A percentile compares a stretch with the other conserved stretches of the same genome.
Evolutionary conservation across 2,113 vertebrate genomes (phyloP).

Genomic region (Xiphophorus hellerii): DNA sequence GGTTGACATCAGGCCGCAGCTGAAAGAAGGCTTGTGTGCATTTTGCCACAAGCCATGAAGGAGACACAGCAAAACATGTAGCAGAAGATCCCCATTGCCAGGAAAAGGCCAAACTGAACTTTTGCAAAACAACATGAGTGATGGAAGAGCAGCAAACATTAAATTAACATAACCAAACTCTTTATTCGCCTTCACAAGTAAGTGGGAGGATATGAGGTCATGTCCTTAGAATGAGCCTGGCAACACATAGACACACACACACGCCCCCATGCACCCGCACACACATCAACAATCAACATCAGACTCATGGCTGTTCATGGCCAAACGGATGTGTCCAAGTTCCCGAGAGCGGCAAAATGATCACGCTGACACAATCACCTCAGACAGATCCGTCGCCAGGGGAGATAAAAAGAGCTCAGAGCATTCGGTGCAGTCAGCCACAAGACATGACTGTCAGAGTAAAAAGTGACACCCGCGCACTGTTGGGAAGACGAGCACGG

Average conservation of each 20-base stretch:
- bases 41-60: no score
- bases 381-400: slow-evolving; percentile 66
- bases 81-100: no score
- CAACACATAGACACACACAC: not conserved
- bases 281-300: slow-evolving; percentile 14
- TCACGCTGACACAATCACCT: slow-evolving; percentile 73
- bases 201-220: slow-evolving; percentile 22
- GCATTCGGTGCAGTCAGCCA: slow-evolving; percentile 63
- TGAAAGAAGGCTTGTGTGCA: no score
- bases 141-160: no score
- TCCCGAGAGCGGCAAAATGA: slow-evolving; percentile 67
- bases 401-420: slow-evolving; percentile 55
- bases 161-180: slow-evolving; percentile 9
- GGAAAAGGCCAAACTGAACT: no score
- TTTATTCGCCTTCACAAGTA: slow-evolving; percentile 20
- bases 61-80: no score
- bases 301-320: slow-evolving; percentile 67
- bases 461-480: slow-evolving; percentile 37
- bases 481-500: slow-evolving; percentile 25
- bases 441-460: slow-evolving; percentile 55
- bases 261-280: slow-evolving; percentile 10
- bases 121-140: no score
- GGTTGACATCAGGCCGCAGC: no score
- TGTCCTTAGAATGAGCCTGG: slow-evolving; percentile 5
- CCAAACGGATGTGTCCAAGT: slow-evolving; percentile 33